Conservation (phyloP, 2,113 vertebrate genomes). For the Forbesichthys agassizii region DNA sequence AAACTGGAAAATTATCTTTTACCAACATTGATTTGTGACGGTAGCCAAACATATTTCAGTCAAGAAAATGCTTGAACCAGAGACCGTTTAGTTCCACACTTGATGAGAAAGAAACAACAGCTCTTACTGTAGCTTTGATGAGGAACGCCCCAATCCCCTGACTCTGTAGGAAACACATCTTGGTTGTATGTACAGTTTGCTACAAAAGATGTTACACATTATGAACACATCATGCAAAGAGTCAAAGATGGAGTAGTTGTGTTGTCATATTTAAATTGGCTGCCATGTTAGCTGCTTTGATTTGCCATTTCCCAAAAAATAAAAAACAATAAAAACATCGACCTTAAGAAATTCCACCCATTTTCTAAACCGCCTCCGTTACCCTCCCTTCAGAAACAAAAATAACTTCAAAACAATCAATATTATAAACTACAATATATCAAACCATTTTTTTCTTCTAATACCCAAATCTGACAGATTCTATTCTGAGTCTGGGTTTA, state of each 20-base stretch:
- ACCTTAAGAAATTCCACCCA: constrained; percentile 46
- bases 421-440: constrained; percentile 69
- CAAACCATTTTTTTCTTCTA: constrained; percentile 59
- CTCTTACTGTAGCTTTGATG: constrained; percentile 13
- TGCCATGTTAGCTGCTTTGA: constrained; percentile 58
- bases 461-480: constrained; percentile 61
- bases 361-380: constrained; percentile 45
- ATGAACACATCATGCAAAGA: constrained; percentile 80
- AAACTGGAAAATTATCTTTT: constrained; percentile 2
- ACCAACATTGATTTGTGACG: no score
- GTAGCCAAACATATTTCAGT: no score
- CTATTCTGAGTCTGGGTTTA: constrained; percentile 60
- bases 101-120: background rate
- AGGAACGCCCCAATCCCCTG: background rate
- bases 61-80: no score
- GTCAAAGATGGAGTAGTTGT: constrained; percentile 71
- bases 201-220: constrained; percentile 78
- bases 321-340: constrained; percentile 10
- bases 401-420: constrained; percentile 39
- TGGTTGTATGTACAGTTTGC: constrained; percentile 58
- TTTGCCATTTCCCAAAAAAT: constrained; percentile 52
- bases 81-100: no score
- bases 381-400: constrained; percentile 52
- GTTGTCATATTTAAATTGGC: constrained; percentile 40
- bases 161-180: constrained; percentile 47